Evolutionary conservation across 2,888 invertebrate species (phyloP).

Genomic region (Coleophora flavipennella): DNA sequence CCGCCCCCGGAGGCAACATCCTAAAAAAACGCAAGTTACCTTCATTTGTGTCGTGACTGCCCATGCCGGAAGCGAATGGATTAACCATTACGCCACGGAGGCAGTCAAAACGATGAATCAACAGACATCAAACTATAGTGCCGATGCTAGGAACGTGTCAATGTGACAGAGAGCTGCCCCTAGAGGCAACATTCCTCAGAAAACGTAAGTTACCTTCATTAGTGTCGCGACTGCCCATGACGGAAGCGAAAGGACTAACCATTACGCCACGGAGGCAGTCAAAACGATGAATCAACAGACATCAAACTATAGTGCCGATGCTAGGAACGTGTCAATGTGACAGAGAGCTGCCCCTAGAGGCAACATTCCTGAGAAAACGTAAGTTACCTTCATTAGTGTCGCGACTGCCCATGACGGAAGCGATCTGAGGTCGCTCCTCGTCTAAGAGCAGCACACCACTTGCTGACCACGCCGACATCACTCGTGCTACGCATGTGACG

Average conservation of each 20-base stretch:
- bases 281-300: too few species aligned
- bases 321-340: too few species aligned
- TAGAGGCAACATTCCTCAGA: too few species aligned
- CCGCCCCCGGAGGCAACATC: too few species aligned
- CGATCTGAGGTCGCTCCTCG: constrained; percentile 77
- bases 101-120: too few species aligned
- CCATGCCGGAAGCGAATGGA: background rate
- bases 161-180: too few species aligned
- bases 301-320: too few species aligned
- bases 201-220: background rate
- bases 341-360: too few species aligned
- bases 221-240: background rate
- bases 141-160: too few species aligned
- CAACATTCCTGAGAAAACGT: background rate
- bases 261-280: too few species aligned
- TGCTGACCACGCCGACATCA: constrained; percentile 73
- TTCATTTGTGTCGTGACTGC: background rate
- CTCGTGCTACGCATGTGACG: constrained; percentile 73
- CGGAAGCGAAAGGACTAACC: background rate
- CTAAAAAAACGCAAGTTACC: background rate
- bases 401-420: constrained; percentile 76
- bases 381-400: constrained; percentile 66
- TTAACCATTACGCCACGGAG: too few species aligned
- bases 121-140: too few species aligned
- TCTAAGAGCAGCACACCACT: constrained; percentile 69